A percentile compares a stretch with the other conserved stretches of the same genome.
These are phyloP conservation scores for Tineola bisselliella DNA, from an alignment of 2,888 invertebrate species.

Conservation along the genomic window DNA sequence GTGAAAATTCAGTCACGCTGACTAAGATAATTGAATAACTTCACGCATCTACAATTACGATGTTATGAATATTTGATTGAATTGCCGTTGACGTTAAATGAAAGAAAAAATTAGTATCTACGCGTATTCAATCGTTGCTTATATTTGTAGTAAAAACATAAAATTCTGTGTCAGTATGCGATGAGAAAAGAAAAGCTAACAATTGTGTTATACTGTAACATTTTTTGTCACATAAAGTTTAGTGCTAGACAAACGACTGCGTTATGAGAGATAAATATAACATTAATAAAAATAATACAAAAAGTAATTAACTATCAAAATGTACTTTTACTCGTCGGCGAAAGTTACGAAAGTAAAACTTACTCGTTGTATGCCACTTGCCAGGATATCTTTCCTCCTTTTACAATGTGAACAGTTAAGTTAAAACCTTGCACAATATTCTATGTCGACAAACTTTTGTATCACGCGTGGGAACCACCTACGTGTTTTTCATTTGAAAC, in stretches of 20 bases:
- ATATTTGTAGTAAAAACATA: background rate
- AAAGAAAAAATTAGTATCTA: background rate
- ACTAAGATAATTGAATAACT: slow-evolving; percentile 50
- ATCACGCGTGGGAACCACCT: slow-evolving; percentile 46
- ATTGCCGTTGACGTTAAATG: background rate
- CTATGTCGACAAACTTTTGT: background rate
- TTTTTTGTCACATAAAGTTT: too few relatives aligned
- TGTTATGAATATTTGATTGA: slow-evolving; percentile 39
- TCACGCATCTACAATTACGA: slow-evolving; percentile 45
- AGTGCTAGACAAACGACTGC: too few relatives aligned
- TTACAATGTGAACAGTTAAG: background rate
- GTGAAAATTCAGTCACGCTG: slow-evolving; percentile 54
- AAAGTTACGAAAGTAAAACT: background rate
- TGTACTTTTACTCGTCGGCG: background rate
- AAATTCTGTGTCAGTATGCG: background rate
- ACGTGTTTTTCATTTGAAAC: slow-evolving; percentile 56
- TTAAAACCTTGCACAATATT: slow-evolving; percentile 2
- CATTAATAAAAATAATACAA: too few relatives aligned
- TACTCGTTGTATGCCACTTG: too few relatives aligned
- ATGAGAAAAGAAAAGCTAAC: background rate
- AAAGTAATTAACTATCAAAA: too few relatives aligned
- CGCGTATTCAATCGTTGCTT: background rate
- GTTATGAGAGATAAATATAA: too few relatives aligned
- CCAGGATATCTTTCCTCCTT: background rate
- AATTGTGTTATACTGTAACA: too few relatives aligned